These are phyloP conservation scores for Ophion slaviceki DNA, from an alignment of 2,888 invertebrate genomes.

Conservation along the genomic window DNA sequence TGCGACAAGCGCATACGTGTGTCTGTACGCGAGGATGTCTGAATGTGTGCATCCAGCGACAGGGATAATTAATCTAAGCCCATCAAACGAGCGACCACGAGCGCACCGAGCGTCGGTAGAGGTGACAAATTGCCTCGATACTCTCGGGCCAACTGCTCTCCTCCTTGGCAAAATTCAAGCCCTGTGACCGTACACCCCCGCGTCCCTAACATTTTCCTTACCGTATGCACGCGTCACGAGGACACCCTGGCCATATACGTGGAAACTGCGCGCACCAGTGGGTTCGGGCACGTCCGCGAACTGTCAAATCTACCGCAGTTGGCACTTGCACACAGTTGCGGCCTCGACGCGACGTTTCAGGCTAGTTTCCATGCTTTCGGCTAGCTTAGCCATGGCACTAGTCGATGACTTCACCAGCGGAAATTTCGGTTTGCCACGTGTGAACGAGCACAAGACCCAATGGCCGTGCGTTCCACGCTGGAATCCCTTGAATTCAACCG, in stretches of 20 bases:
- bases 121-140: constrained; percentile 81
- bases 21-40: constrained; percentile 3
- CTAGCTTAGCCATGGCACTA: constrained; percentile 41
- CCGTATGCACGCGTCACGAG: constrained; percentile 45
- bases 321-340: constrained; percentile 51
- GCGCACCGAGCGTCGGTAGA: constrained; percentile 72
- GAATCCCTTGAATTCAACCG: constrained; percentile 22
- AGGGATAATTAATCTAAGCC: constrained; percentile 81
- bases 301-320: constrained; percentile 58
- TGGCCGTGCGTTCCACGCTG: constrained; percentile 22
- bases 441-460: constrained; percentile 60
- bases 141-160: constrained; percentile 64
- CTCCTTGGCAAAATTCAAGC: constrained; percentile 23
- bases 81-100: constrained; percentile 78
- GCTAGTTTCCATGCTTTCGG: constrained; percentile 39
- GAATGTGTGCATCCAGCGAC: constrained; percentile 69
- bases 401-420: constrained; percentile 59
- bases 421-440: constrained; percentile 65
- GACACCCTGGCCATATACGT: constrained; percentile 30
- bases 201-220: constrained; percentile 20
- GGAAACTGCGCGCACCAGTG: constrained; percentile 43
- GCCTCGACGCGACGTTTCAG: constrained; percentile 18
- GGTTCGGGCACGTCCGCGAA: constrained; percentile 49
- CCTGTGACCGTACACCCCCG: constrained; percentile 23
- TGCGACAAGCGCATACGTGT: constrained; percentile 65